phyloP scores from a whole-genome alignment of 2,797 vertebrate genomes.

The Crypturellus tataupa region DNA sequence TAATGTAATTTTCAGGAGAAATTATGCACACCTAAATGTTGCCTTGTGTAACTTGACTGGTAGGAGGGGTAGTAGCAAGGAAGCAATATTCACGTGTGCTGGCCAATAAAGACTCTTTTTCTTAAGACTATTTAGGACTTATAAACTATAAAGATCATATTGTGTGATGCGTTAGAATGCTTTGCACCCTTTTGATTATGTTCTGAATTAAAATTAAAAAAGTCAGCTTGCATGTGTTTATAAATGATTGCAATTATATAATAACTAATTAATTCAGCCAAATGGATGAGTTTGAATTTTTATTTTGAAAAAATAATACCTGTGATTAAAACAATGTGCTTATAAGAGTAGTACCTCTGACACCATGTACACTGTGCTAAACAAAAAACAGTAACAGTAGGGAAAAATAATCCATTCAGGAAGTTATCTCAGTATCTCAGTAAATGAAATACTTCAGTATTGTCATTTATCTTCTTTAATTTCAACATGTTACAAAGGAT shows the following conservation, averaged over 20 bases:
- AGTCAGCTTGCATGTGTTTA: background rate
- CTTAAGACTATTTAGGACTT: background rate
- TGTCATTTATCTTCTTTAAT: background rate
- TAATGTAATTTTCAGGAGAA: background rate
- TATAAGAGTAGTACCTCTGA: background rate
- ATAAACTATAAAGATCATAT: background rate
- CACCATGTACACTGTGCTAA: background rate
- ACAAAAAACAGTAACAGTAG: background rate
- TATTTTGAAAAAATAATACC: background rate
- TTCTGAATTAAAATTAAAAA: background rate
- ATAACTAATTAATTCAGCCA: background rate
- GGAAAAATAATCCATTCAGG: background rate
- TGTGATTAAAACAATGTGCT: background rate
- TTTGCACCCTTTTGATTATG: background rate
- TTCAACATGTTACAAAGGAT: background rate
- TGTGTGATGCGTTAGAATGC: background rate
- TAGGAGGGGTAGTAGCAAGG: background rate
- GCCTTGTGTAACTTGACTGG: background rate
- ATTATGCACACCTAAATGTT: background rate
- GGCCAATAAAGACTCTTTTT: background rate
- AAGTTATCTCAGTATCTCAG: background rate
- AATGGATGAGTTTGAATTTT: background rate
- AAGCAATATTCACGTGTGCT: background rate
- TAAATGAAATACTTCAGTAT: background rate
- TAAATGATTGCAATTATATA: background rate